Percentiles rank a stretch among this genome's conserved stretches.
These are phyloP conservation scores for Heliothis peltigera DNA, from an alignment of 2,888 invertebrate species.

Conservation along the genomic window DNA sequence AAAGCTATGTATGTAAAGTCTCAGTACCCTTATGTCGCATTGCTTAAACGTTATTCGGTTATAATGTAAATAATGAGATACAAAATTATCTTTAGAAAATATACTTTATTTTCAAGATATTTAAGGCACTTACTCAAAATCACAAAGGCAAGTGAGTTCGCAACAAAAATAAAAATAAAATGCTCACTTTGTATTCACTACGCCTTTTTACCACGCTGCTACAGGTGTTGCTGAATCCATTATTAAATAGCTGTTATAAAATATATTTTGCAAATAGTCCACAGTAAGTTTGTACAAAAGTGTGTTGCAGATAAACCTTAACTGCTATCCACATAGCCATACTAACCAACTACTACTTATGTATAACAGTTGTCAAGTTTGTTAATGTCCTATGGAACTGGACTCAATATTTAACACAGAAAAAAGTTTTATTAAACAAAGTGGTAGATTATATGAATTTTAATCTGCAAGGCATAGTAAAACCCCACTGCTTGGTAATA, in stretches of 20 bases:
- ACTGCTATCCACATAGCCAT: not conserved
- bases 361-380: no score
- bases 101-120: conserved; percentile 21
- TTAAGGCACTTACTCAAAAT: conserved; percentile 15
- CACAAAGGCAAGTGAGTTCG: conserved; percentile 33
- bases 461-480: no score
- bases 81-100: conserved; percentile 5
- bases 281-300: not conserved
- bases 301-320: not conserved
- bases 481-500: no score
- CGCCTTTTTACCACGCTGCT: conserved; percentile 38
- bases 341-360: no score
- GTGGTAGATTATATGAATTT: no score
- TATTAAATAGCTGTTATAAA: conserved; percentile 42
- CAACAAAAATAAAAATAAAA: conserved; percentile 40
- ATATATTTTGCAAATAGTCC: conserved; percentile 15
- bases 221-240: conserved; percentile 46
- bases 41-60: no score
- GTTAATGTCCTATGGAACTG: no score
- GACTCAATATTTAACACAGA: no score
- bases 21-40: no score
- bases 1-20: no score
- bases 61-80: not conserved
- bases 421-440: no score
- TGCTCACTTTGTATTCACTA: conserved; percentile 51